Evolutionary conservation across 2,888 invertebrate species (phyloP), one percentile per base, ranked within the genome.

Genomic region (Dioctria linearis): DNA sequence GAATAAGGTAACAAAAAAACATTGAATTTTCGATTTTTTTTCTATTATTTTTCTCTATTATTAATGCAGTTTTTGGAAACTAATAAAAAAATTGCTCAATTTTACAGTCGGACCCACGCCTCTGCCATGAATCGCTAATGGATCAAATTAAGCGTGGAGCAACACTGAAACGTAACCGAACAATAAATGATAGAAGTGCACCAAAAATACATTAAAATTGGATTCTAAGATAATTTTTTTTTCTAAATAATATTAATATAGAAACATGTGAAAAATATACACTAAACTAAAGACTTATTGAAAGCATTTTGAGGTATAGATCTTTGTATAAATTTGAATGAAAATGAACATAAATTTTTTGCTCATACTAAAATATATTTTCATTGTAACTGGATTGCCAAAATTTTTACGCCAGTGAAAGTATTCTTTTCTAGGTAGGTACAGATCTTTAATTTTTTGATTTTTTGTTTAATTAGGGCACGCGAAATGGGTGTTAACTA

Each of bases 101-200:
- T 84, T 89, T 78, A 25, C 89, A 94, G 92, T 93, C 95, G 80
- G 95, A 95, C 88, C 95, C 95, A 0, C 92, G 94, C 81, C 90
- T 93, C 49, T 94, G 95, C 85, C 94, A 95, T 89, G 96, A 96
- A 84, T 96, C 96, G 0, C 90, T 97, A n/a, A 96, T 97, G 96
- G 97, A 97, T 90, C 97, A 97, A 87, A 97, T 97, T 82, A 94
- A 96, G 86, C 92, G 95, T 83, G 97, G 97, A 80, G 96, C 96
- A 25, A 93, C 94, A 57, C 88, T 97, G 80, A 93, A 94, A 81
- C 93, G 95, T 85, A 95, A 96, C 84, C 87, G 88, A 85, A 89
- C 89, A 84, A 88, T 88, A 82, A 89, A 89, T 89, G 96, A 96
- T 89, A 91, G 96, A 83, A 96, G 96, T 73, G 96, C 96, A 82